phyloP scores from a whole-genome alignment of 2,888 invertebrate species.

The Drosophila demipolita region DNA sequence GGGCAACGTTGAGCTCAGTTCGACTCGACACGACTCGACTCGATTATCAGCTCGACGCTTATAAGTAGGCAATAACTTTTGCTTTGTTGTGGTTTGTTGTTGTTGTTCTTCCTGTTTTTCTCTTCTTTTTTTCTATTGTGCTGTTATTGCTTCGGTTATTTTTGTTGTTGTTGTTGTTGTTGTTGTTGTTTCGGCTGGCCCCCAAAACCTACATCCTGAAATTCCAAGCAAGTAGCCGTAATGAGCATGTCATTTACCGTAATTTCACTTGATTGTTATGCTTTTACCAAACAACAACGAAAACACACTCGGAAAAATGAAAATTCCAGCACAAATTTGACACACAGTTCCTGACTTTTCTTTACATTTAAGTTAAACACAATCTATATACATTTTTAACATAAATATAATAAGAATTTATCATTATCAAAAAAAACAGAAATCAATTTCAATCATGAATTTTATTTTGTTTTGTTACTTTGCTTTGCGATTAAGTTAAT shows the following conservation, averaged over 20 bases:
- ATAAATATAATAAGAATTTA: not conserved
- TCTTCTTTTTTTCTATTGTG: conserved; percentile 61
- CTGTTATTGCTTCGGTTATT: conserved; percentile 3
- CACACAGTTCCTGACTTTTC: not conserved
- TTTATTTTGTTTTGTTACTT: not conserved
- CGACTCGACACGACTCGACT: conserved; percentile 40
- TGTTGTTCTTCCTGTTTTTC: conserved; percentile 1
- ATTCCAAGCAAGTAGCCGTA: conserved; percentile 54
- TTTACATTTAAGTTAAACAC: not conserved
- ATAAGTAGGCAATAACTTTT: conserved; percentile 78
- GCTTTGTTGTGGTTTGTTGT: conserved; percentile 57
- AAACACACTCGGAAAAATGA: not conserved
- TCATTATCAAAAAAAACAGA: not conserved
- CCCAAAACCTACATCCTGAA: conserved; percentile 1
- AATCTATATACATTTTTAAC: not conserved
- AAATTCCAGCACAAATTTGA: not conserved
- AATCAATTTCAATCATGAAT: not conserved
- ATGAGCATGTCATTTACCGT: conserved; percentile 80
- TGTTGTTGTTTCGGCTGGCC: conserved; percentile 1
- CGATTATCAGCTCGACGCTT: conserved; percentile 59
- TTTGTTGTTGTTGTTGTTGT: not conserved
- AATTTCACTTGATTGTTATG: conserved; percentile 77
- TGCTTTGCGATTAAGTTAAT: not conserved
- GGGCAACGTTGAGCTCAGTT: conserved; percentile 24
- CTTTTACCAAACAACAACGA: conserved; percentile 63